These are phyloP conservation scores for Bucorvus abyssinicus DNA, from an alignment of 2,797 vertebrate species.

Conservation along the genomic window DNA sequence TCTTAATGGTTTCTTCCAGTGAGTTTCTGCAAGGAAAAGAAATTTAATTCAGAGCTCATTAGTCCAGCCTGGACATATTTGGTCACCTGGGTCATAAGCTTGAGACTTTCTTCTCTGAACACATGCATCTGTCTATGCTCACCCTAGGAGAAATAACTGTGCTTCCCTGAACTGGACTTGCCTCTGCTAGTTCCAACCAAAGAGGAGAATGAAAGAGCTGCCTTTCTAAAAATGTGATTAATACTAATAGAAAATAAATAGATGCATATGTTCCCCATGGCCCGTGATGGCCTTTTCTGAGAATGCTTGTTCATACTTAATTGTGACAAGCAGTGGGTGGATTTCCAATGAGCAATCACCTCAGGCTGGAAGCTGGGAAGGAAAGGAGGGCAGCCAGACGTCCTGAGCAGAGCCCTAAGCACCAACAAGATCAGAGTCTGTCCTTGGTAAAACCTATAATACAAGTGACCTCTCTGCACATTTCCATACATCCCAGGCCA, in stretches of 20 bases:
- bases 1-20: neutral
- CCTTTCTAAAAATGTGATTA: neutral
- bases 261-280: neutral
- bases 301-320: neutral
- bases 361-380: neutral
- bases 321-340: neutral
- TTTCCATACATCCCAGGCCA: neutral
- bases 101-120: neutral
- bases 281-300: neutral
- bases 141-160: neutral
- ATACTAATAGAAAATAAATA: constrained; percentile 25
- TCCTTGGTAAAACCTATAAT: neutral
- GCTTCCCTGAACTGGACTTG: neutral
- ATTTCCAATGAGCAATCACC: constrained; percentile 14
- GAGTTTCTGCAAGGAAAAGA: neutral
- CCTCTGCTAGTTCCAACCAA: neutral
- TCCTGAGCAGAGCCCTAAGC: neutral
- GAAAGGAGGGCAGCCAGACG: neutral
- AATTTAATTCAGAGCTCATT: neutral
- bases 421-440: neutral
- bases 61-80: neutral
- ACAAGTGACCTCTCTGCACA: neutral
- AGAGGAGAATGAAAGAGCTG: neutral
- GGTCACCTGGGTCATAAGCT: neutral
- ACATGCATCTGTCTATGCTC: neutral